These are phyloP conservation scores for Akabosia matsudoensis DNA, from an alignment of 1,140 invertebrate species.

Conservation along the genomic window DNA sequence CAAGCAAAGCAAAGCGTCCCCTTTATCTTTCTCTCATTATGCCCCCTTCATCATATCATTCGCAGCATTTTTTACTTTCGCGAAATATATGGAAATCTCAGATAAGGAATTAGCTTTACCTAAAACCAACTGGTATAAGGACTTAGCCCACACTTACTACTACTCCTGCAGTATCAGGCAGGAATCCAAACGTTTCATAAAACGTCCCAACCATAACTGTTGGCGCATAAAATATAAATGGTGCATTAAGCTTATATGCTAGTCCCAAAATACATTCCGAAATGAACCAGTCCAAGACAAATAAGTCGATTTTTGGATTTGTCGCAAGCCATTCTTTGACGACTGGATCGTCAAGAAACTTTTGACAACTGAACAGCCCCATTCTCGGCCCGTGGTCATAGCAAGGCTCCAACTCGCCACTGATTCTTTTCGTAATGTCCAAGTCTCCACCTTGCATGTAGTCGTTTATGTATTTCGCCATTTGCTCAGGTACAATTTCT, in stretches of 20 bases:
- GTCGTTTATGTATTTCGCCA: conserved; percentile 1
- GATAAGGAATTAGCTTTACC: conserved; percentile 17
- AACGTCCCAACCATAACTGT: neutral
- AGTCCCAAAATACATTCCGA: conserved; percentile 44
- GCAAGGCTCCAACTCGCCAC: conserved; percentile 1
- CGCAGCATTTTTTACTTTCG: neutral
- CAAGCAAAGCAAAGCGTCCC: too few species aligned
- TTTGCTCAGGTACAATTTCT: neutral
- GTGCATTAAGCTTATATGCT: conserved; percentile 26
- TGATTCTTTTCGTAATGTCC: conserved; percentile 1
- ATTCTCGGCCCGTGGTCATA: neutral
- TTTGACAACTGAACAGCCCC: conserved; percentile 20
- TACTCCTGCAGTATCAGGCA: conserved; percentile 15
- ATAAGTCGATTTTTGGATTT: conserved; percentile 47
- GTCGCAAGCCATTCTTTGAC: conserved; percentile 12
- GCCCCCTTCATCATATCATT: neutral
- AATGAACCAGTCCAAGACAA: conserved; percentile 48
- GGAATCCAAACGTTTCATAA: conserved; percentile 25
- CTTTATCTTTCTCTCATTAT: too few species aligned
- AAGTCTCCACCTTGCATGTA: conserved; percentile 16
- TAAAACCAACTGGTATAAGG: conserved; percentile 4
- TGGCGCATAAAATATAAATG: conserved; percentile 27
- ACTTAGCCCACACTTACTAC: too few species aligned
- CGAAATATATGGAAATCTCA: neutral
- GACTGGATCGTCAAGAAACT: conserved; percentile 14